phyloP scores from a whole-genome alignment of 2,797 vertebrate genomes.

The Carcharodon carcharias region DNA sequence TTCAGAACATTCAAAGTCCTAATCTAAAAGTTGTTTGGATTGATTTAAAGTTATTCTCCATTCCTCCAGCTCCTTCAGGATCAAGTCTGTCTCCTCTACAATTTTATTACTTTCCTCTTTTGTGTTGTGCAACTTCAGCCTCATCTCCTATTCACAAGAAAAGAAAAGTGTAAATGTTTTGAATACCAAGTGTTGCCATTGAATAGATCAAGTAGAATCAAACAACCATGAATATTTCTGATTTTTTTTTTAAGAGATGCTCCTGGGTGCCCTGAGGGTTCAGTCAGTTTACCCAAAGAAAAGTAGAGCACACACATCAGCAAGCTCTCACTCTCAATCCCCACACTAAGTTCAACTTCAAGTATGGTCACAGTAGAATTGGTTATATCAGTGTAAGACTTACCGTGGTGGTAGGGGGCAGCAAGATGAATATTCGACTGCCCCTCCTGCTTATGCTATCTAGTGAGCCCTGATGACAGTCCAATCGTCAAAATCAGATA shows the following conservation, averaged over 20 bases:
- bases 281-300: not conserved
- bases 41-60: not conserved
- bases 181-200: not conserved
- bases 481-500: not conserved
- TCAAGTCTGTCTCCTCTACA: not conserved
- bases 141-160: not conserved
- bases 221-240: not conserved
- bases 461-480: not conserved
- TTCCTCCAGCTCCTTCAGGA: constrained; percentile 9
- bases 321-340: not conserved
- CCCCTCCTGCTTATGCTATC: not conserved
- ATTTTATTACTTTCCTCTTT: constrained; percentile 21
- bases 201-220: too few species aligned
- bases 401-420: not conserved
- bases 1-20: not conserved
- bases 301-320: not conserved
- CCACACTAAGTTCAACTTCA: not conserved
- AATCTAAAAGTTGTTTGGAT: not conserved
- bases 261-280: not conserved
- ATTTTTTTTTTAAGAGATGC: not conserved
- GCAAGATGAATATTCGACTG: not conserved
- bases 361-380: not conserved
- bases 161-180: not conserved
- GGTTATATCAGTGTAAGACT: not conserved
- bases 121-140: not conserved